Evolutionary conservation across 2,888 invertebrate genomes (phyloP).

Genomic region (Apamea monoglypha): DNA sequence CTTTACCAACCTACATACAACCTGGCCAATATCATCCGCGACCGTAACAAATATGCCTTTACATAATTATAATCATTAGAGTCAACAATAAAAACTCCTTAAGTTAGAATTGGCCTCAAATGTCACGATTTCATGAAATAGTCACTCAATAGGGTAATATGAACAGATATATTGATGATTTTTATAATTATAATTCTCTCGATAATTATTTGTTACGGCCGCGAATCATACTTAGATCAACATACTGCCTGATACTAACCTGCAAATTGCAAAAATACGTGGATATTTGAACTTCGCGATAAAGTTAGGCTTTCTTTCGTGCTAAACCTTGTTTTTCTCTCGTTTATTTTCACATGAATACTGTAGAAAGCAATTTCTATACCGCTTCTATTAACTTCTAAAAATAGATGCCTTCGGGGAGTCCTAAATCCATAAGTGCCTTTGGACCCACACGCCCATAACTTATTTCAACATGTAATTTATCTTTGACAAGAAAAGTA

Average conservation of each 20-base stretch:
- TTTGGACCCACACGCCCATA: neutral
- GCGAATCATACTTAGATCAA: too few species aligned
- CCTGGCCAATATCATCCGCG: neutral
- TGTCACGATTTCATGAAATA: too few species aligned
- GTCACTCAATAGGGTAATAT: too few species aligned
- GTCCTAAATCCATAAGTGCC: conserved; percentile 24
- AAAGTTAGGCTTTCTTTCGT: neutral
- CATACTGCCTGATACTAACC: too few species aligned
- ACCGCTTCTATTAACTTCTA: neutral
- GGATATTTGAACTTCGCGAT: neutral
- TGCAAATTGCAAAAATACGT: neutral
- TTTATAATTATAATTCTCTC: neutral
- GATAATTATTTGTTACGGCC: neutral
- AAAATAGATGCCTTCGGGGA: neutral
- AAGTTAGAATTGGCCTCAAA: too few species aligned
- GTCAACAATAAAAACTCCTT: neutral
- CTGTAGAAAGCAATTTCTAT: neutral
- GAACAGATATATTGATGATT: too few species aligned
- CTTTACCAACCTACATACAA: too few species aligned
- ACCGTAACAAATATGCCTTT: neutral
- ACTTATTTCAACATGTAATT: conserved; percentile 41
- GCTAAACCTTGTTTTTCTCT: neutral
- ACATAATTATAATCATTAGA: neutral
- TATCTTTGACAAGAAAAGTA: conserved; percentile 31
- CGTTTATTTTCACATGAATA: neutral